A percentile compares a stretch with the other conserved stretches of the same genome.
These are phyloP conservation scores for Tetraodon nigroviridis DNA, from an alignment of 2,113 vertebrate species.

Conservation along the genomic window DNA sequence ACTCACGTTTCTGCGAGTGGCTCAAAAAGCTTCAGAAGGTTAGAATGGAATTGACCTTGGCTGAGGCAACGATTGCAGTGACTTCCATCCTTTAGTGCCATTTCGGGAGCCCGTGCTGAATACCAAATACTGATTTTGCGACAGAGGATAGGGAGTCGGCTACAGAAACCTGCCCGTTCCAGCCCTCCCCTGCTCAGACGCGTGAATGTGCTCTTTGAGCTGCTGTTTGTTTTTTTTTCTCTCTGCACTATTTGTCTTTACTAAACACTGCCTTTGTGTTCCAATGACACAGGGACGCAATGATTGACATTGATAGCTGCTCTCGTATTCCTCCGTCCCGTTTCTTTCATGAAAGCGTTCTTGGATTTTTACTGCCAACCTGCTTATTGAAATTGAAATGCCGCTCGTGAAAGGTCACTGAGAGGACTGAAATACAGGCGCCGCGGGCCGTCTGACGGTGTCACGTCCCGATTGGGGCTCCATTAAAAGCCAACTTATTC, in stretches of 20 bases:
- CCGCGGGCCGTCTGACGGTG: slow-evolving; percentile 21
- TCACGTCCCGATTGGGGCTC: slow-evolving; percentile 29
- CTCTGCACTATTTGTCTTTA: slow-evolving; percentile 12
- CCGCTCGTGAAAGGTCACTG: slow-evolving; percentile 41
- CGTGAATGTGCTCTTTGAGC: slow-evolving; percentile 20
- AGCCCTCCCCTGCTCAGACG: slow-evolving; percentile 13
- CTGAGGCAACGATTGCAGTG: slow-evolving; percentile 10
- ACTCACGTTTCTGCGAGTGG: background rate
- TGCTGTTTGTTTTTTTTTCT: background rate
- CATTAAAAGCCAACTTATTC: slow-evolving; percentile 26
- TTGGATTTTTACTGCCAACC: slow-evolving; percentile 21
- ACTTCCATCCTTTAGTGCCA: slow-evolving; percentile 17
- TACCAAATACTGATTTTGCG: slow-evolving; percentile 2
- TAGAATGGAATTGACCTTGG: slow-evolving; percentile 22
- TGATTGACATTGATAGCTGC: slow-evolving; percentile 39
- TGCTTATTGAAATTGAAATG: slow-evolving; percentile 41
- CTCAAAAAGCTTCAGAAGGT: background rate
- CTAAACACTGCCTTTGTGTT: slow-evolving; percentile 7
- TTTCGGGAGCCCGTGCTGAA: slow-evolving; percentile 1
- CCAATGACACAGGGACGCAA: slow-evolving; percentile 12
- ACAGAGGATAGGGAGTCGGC: background rate
- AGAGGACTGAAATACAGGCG: slow-evolving; percentile 26
- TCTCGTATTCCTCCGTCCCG: slow-evolving; percentile 2
- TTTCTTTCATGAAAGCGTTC: slow-evolving; percentile 8
- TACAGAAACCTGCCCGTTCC: slow-evolving; percentile 30